A percentile compares a stretch with the other conserved stretches of the same genome.
Evolutionary conservation across 2,797 vertebrate species (phyloP).

Genomic region (Darevskia nairensis): DNA sequence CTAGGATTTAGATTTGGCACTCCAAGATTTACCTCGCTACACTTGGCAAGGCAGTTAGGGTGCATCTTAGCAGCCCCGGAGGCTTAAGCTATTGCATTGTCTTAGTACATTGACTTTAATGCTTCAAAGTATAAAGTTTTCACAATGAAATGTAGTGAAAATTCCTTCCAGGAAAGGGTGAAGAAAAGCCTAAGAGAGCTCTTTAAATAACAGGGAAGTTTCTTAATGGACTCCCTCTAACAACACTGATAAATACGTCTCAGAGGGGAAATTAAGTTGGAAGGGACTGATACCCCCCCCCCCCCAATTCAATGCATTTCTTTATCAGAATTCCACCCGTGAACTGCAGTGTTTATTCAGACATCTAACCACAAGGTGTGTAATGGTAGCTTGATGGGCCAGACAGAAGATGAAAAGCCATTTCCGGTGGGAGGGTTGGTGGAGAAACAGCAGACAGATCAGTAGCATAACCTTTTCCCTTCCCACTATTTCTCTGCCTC

Average conservation of each 20-base stretch:
- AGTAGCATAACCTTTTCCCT: background rate
- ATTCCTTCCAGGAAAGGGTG: background rate
- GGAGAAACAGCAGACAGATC: background rate
- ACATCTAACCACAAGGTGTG: background rate
- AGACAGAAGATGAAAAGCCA: background rate
- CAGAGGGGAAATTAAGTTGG: conserved; percentile 45
- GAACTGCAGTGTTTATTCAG: conserved; percentile 42
- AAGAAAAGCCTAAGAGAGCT: conserved; percentile 7
- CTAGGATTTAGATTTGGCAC: conserved; percentile 49
- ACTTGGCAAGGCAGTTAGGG: conserved; percentile 61
- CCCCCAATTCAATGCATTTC: conserved; percentile 46
- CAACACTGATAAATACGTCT: conserved; percentile 35
- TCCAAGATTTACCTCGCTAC: conserved; percentile 65
- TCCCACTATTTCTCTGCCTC: too few species aligned
- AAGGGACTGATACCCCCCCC: conserved; percentile 36
- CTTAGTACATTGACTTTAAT: conserved; percentile 67
- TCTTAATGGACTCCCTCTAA: conserved; percentile 57
- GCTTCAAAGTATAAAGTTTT: conserved; percentile 63
- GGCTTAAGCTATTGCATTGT: conserved; percentile 64
- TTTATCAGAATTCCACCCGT: conserved; percentile 52
- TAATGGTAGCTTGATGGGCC: background rate
- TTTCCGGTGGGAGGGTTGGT: background rate
- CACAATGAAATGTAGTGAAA: conserved; percentile 49
- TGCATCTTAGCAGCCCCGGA: conserved; percentile 52
- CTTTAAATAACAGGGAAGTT: conserved; percentile 53